phyloP scores from a whole-genome alignment of 1,140 invertebrate genomes.

The Ceratina australensis region DNA sequence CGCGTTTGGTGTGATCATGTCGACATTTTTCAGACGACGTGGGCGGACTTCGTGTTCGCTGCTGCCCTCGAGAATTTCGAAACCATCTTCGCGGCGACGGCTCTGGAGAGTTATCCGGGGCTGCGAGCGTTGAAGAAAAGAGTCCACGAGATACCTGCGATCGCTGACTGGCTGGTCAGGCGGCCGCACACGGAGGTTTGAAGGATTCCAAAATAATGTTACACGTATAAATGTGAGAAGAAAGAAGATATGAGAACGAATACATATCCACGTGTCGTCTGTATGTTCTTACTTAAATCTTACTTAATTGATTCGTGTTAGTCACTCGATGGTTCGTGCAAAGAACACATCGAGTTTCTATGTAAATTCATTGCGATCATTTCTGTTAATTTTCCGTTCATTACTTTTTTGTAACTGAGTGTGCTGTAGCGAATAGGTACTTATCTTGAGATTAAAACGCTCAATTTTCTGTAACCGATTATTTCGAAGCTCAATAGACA shows the following conservation, averaged over 20 bases:
- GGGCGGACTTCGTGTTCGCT: constrained; percentile 83
- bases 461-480: neutral
- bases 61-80: constrained; percentile 82
- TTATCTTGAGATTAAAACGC: neutral
- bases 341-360: no score
- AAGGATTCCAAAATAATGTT: constrained; percentile 33
- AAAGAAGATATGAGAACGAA: constrained; percentile 3
- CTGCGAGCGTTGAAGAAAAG: constrained; percentile 77
- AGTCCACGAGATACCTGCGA: constrained; percentile 76
- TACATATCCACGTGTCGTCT: constrained; percentile 37
- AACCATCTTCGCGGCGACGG: constrained; percentile 79
- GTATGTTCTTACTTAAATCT: neutral
- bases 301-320: constrained; percentile 1
- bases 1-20: no score
- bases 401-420: no score
- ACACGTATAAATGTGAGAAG: neutral
- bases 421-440: neutral
- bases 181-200: constrained; percentile 78
- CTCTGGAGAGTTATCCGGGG: constrained; percentile 80
- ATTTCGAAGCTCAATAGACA: neutral
- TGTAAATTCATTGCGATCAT: no score
- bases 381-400: no score
- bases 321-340: no score
- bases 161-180: constrained; percentile 78
- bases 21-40: constrained; percentile 81